These are phyloP conservation scores for Gulo gulo DNA, from an alignment of 2,113 vertebrate species.

Conservation along the genomic window DNA sequence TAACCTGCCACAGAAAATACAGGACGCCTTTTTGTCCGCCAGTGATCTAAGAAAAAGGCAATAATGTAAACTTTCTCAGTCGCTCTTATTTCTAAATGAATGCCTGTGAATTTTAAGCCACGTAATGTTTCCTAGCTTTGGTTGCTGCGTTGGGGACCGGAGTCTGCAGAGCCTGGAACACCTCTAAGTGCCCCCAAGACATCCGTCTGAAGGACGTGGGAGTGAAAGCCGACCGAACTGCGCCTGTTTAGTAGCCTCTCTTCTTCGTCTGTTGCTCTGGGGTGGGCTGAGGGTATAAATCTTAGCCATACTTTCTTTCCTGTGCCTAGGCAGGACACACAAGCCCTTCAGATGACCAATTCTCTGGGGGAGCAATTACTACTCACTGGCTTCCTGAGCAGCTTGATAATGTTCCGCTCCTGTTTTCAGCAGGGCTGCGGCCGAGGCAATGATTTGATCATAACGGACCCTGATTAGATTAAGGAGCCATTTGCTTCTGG, in stretches of 20 bases:
- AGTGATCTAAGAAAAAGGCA: not conserved
- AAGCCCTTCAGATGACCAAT: constrained; percentile 76
- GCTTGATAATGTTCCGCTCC: constrained; percentile 89
- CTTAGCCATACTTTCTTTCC: not conserved
- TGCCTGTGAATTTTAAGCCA: not conserved
- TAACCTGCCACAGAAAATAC: not conserved
- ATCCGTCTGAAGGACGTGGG: not conserved
- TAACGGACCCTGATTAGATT: constrained; percentile 93
- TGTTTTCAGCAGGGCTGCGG: constrained; percentile 87
- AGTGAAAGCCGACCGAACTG: not conserved
- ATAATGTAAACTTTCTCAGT: not conserved
- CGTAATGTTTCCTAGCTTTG: not conserved
- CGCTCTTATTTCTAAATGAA: not conserved
- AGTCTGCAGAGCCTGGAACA: not conserved
- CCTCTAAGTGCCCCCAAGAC: not conserved
- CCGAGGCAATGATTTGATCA: constrained; percentile 92
- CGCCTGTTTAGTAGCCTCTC: not conserved
- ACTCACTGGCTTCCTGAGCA: constrained; percentile 90
- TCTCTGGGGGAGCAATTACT: constrained; percentile 92
- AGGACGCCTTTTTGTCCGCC: not conserved
- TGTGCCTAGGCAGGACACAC: constrained; percentile 63
- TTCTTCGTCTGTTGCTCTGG: not conserved
- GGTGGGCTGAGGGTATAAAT: not conserved
- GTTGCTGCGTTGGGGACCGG: not conserved
- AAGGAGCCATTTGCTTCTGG: constrained; percentile 92